Evolutionary conservation across 2,113 vertebrate genomes (phyloP).

Genomic region (Laticauda colubrina): DNA sequence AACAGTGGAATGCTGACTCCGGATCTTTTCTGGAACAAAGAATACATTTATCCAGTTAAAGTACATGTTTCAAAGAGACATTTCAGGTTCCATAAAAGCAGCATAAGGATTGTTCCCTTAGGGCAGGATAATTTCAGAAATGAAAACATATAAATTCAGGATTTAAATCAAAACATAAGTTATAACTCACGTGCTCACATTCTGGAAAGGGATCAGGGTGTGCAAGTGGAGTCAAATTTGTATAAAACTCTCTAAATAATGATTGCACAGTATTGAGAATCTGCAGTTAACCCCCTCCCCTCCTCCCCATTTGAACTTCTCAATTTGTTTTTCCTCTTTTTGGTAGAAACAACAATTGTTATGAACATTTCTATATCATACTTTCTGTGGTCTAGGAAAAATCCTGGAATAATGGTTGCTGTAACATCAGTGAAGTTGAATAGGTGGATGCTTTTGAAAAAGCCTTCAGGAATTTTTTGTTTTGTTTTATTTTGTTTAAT

Average conservation of each 20-base stretch:
- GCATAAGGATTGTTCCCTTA: background rate
- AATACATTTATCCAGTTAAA: background rate
- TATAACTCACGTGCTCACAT: background rate
- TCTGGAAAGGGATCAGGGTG: background rate
- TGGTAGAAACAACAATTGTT: background rate
- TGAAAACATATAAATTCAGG: background rate
- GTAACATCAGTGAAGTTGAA: background rate
- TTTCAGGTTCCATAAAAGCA: background rate
- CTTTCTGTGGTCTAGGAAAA: background rate
- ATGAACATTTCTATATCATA: background rate
- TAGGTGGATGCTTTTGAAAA: background rate
- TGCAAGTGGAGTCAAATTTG: background rate
- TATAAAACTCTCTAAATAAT: background rate
- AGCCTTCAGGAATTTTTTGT: background rate
- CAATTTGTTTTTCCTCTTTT: background rate
- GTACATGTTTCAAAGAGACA: background rate
- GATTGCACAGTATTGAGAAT: background rate
- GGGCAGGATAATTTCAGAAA: background rate
- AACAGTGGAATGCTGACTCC: background rate
- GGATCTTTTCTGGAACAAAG: background rate
- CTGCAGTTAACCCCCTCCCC: background rate
- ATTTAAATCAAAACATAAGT: background rate
- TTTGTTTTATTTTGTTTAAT: background rate
- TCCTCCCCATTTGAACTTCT: background rate
- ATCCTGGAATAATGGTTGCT: background rate